phyloP scores from a whole-genome alignment of 2,113 vertebrate genomes.

The Camelus bactrianus region DNA sequence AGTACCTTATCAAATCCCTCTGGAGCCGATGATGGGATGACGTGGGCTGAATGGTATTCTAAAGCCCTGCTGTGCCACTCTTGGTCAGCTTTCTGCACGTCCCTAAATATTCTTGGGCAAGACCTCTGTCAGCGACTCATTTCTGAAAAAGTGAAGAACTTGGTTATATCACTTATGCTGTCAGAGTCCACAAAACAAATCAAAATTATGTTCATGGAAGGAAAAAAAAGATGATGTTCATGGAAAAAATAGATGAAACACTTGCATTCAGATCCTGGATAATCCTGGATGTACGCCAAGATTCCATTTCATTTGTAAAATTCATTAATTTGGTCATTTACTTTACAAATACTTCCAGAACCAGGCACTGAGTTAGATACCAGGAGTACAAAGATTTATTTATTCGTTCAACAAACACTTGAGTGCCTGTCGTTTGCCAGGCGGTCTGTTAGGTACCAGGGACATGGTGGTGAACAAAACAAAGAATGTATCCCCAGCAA shows the following conservation, averaged over 20 bases:
- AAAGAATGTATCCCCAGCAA: not conserved
- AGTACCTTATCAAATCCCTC: conserved; percentile 30
- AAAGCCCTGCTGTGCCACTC: conserved; percentile 20
- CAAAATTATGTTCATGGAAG: not conserved
- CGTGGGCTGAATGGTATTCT: not conserved
- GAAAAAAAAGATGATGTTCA: not conserved
- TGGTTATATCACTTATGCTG: not conserved
- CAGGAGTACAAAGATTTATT: not conserved
- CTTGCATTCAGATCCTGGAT: not conserved
- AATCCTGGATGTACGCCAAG: not conserved
- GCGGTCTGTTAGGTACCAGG: not conserved
- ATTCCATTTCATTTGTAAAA: not conserved
- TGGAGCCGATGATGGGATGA: not conserved
- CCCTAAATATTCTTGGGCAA: conserved; percentile 1
- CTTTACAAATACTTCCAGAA: not conserved
- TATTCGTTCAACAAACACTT: not conserved
- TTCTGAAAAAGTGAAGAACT: conserved; percentile 42
- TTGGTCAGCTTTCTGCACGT: conserved; percentile 7
- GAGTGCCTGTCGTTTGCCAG: not conserved
- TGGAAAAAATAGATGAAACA: not conserved
- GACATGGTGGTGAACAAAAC: not conserved
- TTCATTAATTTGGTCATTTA: not conserved
- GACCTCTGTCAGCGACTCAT: not conserved
- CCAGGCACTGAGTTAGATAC: not conserved
- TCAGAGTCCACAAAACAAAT: conserved; percentile 45